Evolutionary conservation across 2,888 invertebrate genomes (phyloP).

Genomic region (Dasysyrphus albostriatus): DNA sequence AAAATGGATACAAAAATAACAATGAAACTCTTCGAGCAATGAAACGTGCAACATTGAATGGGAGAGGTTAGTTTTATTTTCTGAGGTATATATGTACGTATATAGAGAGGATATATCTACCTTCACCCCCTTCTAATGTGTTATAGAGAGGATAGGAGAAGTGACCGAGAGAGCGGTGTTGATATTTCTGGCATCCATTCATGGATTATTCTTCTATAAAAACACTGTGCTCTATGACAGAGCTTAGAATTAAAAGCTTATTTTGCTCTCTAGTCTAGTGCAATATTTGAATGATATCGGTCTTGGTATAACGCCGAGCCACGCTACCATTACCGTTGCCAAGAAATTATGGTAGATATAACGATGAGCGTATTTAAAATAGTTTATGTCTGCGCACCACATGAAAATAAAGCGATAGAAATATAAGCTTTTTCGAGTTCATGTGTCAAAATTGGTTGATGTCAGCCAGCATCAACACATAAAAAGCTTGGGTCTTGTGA

Average conservation of each 20-base stretch:
- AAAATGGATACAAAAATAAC: constrained; percentile 41
- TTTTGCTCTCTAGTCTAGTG: constrained; percentile 4
- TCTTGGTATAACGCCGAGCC: neutral
- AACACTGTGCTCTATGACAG: neutral
- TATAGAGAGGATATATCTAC: constrained; percentile 19
- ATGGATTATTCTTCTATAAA: constrained; percentile 51
- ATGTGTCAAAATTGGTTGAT: constrained; percentile 52
- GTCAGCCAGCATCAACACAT: constrained; percentile 14
- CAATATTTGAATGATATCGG: constrained; percentile 29
- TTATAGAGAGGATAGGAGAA: constrained; percentile 10
- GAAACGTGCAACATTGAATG: constrained; percentile 58
- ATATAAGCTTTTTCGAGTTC: constrained; percentile 33
- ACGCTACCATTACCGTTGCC: neutral
- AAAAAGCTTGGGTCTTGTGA: constrained; percentile 13
- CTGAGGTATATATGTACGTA: neutral
- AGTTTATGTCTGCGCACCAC: constrained; percentile 65
- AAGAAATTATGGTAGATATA: constrained; percentile 15
- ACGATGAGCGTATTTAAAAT: constrained; percentile 12
- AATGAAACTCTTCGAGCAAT: constrained; percentile 58
- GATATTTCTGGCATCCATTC: constrained; percentile 69
- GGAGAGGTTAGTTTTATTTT: constrained; percentile 62
- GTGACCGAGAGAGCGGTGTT: constrained; percentile 37
- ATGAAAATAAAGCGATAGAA: neutral
- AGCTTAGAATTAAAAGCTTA: constrained; percentile 48
- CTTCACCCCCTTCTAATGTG: constrained; percentile 2